These are phyloP conservation scores for Nephrotoma appendiculata DNA, from an alignment of 2,888 invertebrate genomes.

Conservation along the genomic window DNA sequence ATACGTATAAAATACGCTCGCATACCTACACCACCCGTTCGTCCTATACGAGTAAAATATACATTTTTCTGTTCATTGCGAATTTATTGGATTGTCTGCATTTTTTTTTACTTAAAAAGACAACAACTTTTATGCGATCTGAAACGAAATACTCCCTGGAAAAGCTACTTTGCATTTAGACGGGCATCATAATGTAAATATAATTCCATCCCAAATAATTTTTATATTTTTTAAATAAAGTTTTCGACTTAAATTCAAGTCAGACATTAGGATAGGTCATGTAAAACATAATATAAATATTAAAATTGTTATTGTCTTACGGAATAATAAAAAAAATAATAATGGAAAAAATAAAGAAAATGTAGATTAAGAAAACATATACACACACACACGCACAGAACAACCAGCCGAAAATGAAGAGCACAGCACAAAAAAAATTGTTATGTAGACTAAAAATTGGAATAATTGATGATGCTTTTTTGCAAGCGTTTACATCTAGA, in stretches of 20 bases:
- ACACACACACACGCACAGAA: background rate
- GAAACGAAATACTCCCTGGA: background rate
- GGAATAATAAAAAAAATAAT: background rate
- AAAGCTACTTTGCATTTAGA: background rate
- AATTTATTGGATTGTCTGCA: background rate
- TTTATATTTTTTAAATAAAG: background rate
- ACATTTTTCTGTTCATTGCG: background rate
- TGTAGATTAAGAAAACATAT: background rate
- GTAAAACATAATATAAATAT: background rate
- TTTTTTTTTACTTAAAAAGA: background rate
- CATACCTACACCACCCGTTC: background rate
- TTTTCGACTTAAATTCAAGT: background rate
- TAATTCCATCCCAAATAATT: background rate
- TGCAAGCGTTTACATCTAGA: background rate
- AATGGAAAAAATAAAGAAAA: background rate
- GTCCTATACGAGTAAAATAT: background rate
- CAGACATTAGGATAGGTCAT: background rate
- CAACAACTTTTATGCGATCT: background rate
- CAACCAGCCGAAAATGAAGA: background rate
- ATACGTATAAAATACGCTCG: background rate
- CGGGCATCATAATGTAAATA: background rate
- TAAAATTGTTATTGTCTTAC: background rate
- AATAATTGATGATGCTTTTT: background rate
- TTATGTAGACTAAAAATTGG: background rate
- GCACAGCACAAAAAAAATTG: background rate